A percentile compares a stretch with the other conserved stretches of the same genome.
phyloP scores from a whole-genome alignment of 1,140 invertebrate species.

The Coptotermes formosanus region DNA sequence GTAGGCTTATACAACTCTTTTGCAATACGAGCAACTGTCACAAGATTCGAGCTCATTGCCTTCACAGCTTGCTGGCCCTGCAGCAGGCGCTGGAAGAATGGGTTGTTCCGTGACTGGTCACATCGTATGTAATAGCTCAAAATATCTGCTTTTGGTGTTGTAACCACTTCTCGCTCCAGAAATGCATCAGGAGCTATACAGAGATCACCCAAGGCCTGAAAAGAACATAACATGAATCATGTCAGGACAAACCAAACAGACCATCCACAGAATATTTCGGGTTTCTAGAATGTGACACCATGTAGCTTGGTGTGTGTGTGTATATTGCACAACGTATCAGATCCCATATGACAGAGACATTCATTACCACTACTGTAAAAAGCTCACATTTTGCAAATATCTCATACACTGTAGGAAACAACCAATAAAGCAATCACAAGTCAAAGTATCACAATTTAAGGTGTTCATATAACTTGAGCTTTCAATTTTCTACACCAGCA shows the following conservation, averaged over 20 bases:
- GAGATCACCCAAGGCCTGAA: conserved; percentile 68
- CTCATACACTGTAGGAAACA: too few relatives aligned
- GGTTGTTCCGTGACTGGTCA: conserved; percentile 72
- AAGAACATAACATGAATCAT: background rate
- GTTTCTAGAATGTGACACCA: too few relatives aligned
- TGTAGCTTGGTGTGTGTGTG: too few relatives aligned
- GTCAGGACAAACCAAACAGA: background rate
- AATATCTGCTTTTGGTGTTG: conserved; percentile 54
- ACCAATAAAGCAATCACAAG: too few relatives aligned
- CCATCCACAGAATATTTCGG: too few relatives aligned
- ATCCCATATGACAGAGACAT: too few relatives aligned
- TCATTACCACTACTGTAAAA: too few relatives aligned
- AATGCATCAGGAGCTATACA: conserved; percentile 69
- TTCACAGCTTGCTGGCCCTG: conserved; percentile 70
- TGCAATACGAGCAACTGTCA: conserved; percentile 59
- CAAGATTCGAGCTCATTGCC: conserved; percentile 64
- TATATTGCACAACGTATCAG: too few relatives aligned
- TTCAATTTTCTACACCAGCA: too few relatives aligned
- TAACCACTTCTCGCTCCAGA: conserved; percentile 43
- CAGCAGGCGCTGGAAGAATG: conserved; percentile 71
- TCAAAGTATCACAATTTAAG: too few relatives aligned
- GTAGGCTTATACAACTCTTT: conserved; percentile 61
- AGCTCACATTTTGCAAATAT: too few relatives aligned
- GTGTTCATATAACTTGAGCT: too few relatives aligned
- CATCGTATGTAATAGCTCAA: conserved; percentile 81